These are phyloP conservation scores for Andrena bicolor DNA, from an alignment of 2,888 invertebrate species.

Conservation along the genomic window DNA sequence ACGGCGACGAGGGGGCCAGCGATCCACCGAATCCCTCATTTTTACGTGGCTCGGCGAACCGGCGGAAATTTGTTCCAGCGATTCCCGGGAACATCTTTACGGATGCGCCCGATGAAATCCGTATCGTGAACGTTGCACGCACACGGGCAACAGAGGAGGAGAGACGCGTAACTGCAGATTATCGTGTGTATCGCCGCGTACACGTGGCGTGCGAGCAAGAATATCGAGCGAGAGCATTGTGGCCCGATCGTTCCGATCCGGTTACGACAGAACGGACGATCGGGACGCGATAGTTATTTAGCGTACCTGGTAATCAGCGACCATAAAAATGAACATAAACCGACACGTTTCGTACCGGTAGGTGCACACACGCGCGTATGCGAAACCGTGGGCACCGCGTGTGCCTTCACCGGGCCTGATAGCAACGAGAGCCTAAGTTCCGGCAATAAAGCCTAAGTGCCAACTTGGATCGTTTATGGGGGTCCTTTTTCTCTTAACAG, in stretches of 20 bases:
- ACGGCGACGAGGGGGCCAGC: not conserved
- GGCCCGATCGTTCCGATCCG: conserved; percentile 68
- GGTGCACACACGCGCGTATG: conserved; percentile 39
- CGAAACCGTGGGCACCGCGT: conserved; percentile 26
- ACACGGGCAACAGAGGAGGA: not conserved
- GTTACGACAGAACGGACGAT: conserved; percentile 76
- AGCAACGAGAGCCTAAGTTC: conserved; percentile 71
- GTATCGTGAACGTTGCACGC: conserved; percentile 14
- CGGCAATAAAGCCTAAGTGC: conserved; percentile 72
- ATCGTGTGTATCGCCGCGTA: conserved; percentile 50
- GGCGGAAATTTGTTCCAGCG: conserved; percentile 49
- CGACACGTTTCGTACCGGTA: conserved; percentile 73
- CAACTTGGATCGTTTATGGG: conserved; percentile 70
- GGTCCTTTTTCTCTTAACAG: conserved; percentile 63
- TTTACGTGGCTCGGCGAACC: conserved; percentile 13
- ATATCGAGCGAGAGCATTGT: conserved; percentile 61
- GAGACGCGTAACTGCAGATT: conserved; percentile 52
- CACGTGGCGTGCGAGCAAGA: conserved; percentile 51
- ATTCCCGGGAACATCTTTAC: conserved; percentile 48
- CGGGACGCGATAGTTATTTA: conserved; percentile 77
- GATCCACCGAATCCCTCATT: conserved; percentile 3
- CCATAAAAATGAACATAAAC: conserved; percentile 80
- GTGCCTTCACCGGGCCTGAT: conserved; percentile 57
- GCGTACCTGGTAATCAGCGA: conserved; percentile 80
- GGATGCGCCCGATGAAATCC: conserved; percentile 34